Evolutionary conservation across 2,888 invertebrate species (phyloP), one percentile per base, ranked within the genome.

Genomic region (Biston stratarius): DNA sequence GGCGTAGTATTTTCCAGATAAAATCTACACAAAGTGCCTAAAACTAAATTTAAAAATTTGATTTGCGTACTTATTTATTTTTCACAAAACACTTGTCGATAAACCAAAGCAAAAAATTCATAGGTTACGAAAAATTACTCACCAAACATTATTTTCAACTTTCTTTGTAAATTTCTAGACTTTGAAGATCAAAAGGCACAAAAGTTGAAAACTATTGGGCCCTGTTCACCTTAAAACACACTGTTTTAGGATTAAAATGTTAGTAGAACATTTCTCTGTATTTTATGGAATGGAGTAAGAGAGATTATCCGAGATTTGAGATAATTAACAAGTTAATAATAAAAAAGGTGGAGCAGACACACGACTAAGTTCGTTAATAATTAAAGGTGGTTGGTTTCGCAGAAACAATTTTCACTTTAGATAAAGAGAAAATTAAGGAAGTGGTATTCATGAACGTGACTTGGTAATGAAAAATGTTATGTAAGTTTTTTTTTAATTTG

Each of bases 381-480:
- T 55, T 59, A 38, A 59, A 49, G 9, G 59, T 15, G 58, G 48
- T 58, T 38, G 34, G 48, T 12, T 49, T 51, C 63, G 73, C 72
- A 69, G 47, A 53, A 73, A 61, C 65, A 59, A 60, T 74, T 64
- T 68, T 58, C 61, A 52, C 55, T 52, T 55, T 74, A 48, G 67
- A 64, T 57, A 44, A 58, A 64, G 67, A 74, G 68, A 73, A 72
- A 73, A 74, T 73, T 49, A 68, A 72, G 61, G 40, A 58, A 40
- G 62, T 67, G 63, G 71, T 74, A 64, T 40, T 14, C 44, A n/a
- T 38, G 57, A 47, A 48, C 11, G 15, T 12, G 24, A n/a, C 24
- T 42, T n/a, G 5, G 33, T 42, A 3, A 55, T 55, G 14, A 9
- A n/a, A 5, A 24, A 24, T 24, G 24, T 24, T 2, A 24, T 3